Base-by-base conservation (phyloP, 2,888 invertebrate species). In the Rotaria magnacalcarata region DNA sequence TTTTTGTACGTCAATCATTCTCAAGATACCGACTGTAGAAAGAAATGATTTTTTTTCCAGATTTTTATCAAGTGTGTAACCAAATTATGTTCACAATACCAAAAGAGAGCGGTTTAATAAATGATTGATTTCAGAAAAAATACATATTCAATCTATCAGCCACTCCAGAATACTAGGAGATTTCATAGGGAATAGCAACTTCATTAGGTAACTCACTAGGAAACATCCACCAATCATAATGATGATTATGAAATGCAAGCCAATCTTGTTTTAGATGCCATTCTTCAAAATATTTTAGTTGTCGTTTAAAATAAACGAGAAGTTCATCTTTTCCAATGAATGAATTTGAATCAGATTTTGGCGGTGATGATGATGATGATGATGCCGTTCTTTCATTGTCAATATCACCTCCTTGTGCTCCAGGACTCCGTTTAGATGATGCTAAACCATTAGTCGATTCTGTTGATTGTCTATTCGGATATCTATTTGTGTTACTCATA, bases 181-280 rank as follows among this genome's bases (percentile, higher is more conserved):
- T 47, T 47, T 47, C 47, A 47, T 3, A 11, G 14, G 14, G 14
- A 3, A 21, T 54, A 21, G 4, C 21, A 0, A 5, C 7, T 21
- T 10, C 19, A 21, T 54, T 54, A 21, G 21, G 21, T 54, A 54
- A 67, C 67, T 34, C 19, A 67, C 67, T 67, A n/a, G 80, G 80
- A 80, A 80, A 80, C 47, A 47, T 47, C 80, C 80, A 80, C 80
- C 80, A 80, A 80, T 80, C 80, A n/a, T 80, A 80, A 47, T 80
- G 80, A 47, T 80, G 80, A 80, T 80, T 21, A 47, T 80, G 80
- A 47, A 80, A 80, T 11, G 43, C 43, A 0, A 80, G n/a, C 80
- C 80, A 80, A 47, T 43, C 47, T 80, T 47, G 47, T 47, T 47
- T 21, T 21, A 3, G 21, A 47, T 47, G 0, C 80, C 80, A 80